Base-by-base conservation (phyloP, 2,797 vertebrate genomes). In the Erpetoichthys calabaricus region DNA sequence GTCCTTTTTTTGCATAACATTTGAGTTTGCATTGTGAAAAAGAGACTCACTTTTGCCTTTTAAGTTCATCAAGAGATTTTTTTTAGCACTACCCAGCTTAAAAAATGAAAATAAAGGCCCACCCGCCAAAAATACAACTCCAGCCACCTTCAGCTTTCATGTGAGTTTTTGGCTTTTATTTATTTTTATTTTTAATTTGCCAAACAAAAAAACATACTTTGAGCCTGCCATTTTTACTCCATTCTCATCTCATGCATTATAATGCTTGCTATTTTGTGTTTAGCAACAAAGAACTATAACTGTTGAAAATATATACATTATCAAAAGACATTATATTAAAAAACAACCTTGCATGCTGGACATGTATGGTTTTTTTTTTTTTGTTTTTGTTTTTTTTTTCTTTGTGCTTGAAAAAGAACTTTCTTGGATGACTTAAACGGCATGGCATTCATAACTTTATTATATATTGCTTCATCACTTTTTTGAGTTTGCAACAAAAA, bases 311-410 rank as follows among this genome's bases (percentile, higher is more conserved):
- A 45, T 69, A 69, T 83, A 79, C 87, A 89, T 88, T 75, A 86
- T 86, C 82, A 73, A 81, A 81, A 92, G 82, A 93, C 87, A 70
- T 87, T 85, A 83, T 84, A 88, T 86, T 88, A 85, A 91, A 89
- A 86, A 88, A 87, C 84, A 85, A 76, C 74, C 91, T 87, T 97
- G 95, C 95, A 98, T 98, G 95, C 95, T 96, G 95, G 95, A 91
- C 95, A 97, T 99, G 95, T 90, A 95, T 1, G 92, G 91, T 83
- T 85, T 86, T 83, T 82, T 78, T 85, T 81, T 83, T 70, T 76
- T 85, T 80, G 73, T 76, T 68, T 71, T 62, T 10, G 66, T 74
- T 69, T 65, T 62, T 64, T 58, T 56, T 68, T 59, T 51, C 63
- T 70, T 75, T 75, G 80, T 84, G 89, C 85, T 92, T 93, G 89